phyloP scores from a whole-genome alignment of 2,888 invertebrate species.

The Arenicola marina region DNA sequence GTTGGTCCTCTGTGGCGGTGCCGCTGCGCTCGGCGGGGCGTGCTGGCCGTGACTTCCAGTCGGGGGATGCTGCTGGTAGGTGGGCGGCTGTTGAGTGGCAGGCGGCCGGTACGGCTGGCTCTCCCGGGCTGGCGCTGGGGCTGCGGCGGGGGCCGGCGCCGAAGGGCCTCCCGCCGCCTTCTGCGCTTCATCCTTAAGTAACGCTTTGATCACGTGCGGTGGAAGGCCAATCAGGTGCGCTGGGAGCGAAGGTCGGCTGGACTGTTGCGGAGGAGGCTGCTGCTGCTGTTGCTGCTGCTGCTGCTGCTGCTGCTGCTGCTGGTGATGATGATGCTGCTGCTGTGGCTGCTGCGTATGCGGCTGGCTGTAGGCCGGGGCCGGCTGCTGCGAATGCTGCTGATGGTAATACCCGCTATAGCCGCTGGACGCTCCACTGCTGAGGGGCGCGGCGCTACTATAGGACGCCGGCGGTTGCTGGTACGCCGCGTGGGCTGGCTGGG shows the following conservation, averaged over 20 bases:
- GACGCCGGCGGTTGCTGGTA: neutral
- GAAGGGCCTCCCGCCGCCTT: too few relatives aligned
- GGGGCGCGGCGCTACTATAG: neutral
- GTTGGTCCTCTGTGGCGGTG: neutral
- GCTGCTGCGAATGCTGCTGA: neutral
- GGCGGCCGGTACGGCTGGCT: neutral
- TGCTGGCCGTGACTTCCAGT: neutral
- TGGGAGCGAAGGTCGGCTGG: slow-evolving; percentile 3
- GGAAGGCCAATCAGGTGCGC: slow-evolving; percentile 18
- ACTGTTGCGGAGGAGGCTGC: neutral
- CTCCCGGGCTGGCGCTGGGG: neutral
- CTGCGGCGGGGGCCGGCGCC: neutral
- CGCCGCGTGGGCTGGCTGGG: neutral
- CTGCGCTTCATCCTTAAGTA: neutral
- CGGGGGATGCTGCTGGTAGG: neutral
- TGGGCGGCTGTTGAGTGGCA: neutral
- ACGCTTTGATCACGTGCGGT: slow-evolving; percentile 21
- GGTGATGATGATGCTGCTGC: neutral
- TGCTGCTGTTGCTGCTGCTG: neutral
- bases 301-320: neutral
- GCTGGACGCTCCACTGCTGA: neutral
- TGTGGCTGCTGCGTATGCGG: neutral
- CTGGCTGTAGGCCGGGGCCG: too few relatives aligned
- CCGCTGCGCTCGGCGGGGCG: neutral
- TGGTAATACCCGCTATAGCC: too few relatives aligned